Base-by-base conservation (phyloP, 1,140 invertebrate species). In the Achroia grisella region DNA sequence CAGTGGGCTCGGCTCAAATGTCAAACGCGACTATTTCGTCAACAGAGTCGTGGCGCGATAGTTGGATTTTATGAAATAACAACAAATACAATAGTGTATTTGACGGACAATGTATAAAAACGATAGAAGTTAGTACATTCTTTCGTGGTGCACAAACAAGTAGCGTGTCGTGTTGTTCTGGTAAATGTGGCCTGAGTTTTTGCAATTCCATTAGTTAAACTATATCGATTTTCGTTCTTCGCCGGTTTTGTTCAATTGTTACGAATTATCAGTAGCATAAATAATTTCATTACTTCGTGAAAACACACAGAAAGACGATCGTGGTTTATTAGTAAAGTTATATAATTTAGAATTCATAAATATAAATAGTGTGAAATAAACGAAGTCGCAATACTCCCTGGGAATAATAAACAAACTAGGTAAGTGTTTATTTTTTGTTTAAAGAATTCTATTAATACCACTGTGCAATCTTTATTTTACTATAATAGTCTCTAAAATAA, bases 21-120 rank as follows among this genome's bases (percentile, higher is more conserved):
- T 87, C 86, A 87, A 86, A 87, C 78, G 73, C 74, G 69, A 82
- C 78, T 86, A 87, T 86, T 87, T 86, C 82, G 77, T 87, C 86
- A 86, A 86, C 84, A 86, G 74, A 78, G 65, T 74, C 71, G 75
- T 75, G 67, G 83, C 71, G 75, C 85, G 82, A 59, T 80, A 85
- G 78, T 79, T 85, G 80, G 65, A 71, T 77, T 81, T 82, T 76
- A 74, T 76, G 65, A 79, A 81, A 78, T 81, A 79, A 81, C 53
- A 82, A 82, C 73, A 81, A 85, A 78, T 76, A 75, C 52, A 63
- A 55, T 52, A 62, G 70, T 78, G 70, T 66, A 64, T 62, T 72
- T 72, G 53, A 60, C 56, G 61, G 59, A 76, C 68, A 70, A 77
- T 81, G 75, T 65, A 71, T 73, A 64, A 62, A 71, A 69, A 65